These are phyloP conservation scores for Bufo bufo DNA, from an alignment of 2,113 vertebrate species.

Conservation along the genomic window DNA sequence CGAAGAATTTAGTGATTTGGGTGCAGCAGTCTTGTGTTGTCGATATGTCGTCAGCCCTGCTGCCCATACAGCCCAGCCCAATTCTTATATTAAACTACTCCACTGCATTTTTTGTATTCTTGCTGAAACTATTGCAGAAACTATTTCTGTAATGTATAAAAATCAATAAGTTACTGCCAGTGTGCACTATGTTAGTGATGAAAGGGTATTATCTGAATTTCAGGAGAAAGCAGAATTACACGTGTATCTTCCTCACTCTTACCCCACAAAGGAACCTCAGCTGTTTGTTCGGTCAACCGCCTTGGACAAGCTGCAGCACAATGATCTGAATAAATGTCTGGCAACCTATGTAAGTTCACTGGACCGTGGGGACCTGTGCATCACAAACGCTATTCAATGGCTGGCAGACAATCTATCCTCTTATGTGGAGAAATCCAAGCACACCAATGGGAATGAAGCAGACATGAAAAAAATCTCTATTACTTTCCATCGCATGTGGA, in stretches of 20 bases:
- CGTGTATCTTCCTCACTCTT: constrained; percentile 72
- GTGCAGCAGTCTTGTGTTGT: too few relatives aligned
- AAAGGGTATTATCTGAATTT: constrained; percentile 24
- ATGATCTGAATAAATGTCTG: constrained; percentile 71
- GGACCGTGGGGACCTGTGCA: constrained; percentile 69
- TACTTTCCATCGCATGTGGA: constrained; percentile 73
- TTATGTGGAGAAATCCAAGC: constrained; percentile 63
- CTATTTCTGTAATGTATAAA: not conserved
- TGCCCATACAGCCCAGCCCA: too few relatives aligned
- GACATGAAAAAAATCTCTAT: constrained; percentile 53
- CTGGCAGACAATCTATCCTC: constrained; percentile 70
- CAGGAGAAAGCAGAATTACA: constrained; percentile 76
- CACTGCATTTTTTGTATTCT: too few relatives aligned
- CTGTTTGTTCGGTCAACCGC: constrained; percentile 71
- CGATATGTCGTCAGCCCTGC: too few relatives aligned
- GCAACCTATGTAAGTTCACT: constrained; percentile 67
- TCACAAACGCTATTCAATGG: constrained; percentile 74
- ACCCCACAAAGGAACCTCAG: constrained; percentile 67
- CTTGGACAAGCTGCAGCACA: constrained; percentile 72
- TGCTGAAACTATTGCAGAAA: too few relatives aligned
- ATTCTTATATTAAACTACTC: too few relatives aligned
- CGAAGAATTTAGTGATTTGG: too few relatives aligned
- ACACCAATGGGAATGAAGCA: not conserved
- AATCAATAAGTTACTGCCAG: not conserved
- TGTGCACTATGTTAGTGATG: not conserved